phyloP scores from a whole-genome alignment of 1,140 invertebrate genomes.

The Lordiphosa stackelbergi region DNA sequence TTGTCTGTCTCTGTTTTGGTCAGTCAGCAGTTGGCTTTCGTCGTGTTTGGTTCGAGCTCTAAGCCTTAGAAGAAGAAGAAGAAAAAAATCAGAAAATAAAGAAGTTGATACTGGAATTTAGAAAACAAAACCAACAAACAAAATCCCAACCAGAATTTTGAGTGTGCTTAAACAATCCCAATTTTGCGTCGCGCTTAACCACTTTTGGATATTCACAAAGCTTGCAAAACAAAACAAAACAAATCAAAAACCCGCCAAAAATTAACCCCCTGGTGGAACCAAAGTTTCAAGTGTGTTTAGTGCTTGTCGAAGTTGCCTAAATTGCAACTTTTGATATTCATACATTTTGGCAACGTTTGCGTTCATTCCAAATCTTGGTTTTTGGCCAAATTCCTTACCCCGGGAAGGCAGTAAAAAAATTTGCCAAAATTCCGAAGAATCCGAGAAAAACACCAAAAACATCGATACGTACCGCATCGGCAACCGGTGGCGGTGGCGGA shows the following conservation, averaged over 20 bases:
- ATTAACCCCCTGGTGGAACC: slow-evolving; percentile 18
- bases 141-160: background rate
- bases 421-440: slow-evolving; percentile 77
- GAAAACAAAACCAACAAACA: slow-evolving; percentile 8
- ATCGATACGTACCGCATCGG: slow-evolving; percentile 77
- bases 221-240: too few species aligned
- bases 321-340: slow-evolving; percentile 60
- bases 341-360: slow-evolving; percentile 65
- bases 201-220: slow-evolving; percentile 3
- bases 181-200: too few species aligned
- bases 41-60: slow-evolving; percentile 68
- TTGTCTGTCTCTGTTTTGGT: slow-evolving; percentile 77
- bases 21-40: slow-evolving; percentile 77
- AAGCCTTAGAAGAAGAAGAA: slow-evolving; percentile 19
- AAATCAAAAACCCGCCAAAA: slow-evolving; percentile 42
- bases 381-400: slow-evolving; percentile 54
- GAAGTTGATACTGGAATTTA: slow-evolving; percentile 11
- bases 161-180: too few species aligned
- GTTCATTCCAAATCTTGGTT: slow-evolving; percentile 53
- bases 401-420: slow-evolving; percentile 59
- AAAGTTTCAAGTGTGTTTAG: slow-evolving; percentile 54
- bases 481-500: slow-evolving; percentile 75
- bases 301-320: slow-evolving; percentile 45
- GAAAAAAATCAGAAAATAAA: slow-evolving; percentile 25
- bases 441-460: slow-evolving; percentile 77